These are phyloP conservation scores for Antheraea pernyi DNA, from an alignment of 1,140 invertebrate species.

Conservation along the genomic window DNA sequence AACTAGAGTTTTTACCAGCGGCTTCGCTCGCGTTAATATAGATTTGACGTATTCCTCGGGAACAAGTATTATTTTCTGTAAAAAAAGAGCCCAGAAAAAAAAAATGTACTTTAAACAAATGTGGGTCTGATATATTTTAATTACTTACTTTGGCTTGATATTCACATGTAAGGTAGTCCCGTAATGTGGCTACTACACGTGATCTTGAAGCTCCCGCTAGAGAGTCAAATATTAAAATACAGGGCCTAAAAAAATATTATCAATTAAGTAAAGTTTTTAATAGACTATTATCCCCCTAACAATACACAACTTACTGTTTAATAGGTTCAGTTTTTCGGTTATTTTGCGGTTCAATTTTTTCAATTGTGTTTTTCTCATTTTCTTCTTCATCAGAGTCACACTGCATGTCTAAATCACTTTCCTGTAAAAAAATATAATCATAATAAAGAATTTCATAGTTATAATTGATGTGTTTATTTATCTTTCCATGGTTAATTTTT, in stretches of 20 bases:
- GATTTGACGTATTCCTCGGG: no score
- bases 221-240: slow-evolving; percentile 97
- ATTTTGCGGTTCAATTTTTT: slow-evolving; percentile 52
- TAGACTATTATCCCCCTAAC: background rate
- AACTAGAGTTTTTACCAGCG: no score
- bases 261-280: background rate
- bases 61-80: no score
- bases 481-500: no score
- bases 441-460: background rate
- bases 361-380: slow-evolving; percentile 64
- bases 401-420: slow-evolving; percentile 77
- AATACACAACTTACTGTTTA: slow-evolving; percentile 79
- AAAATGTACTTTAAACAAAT: no score
- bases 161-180: slow-evolving; percentile 95
- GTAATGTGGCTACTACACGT: slow-evolving; percentile 90
- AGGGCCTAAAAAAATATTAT: slow-evolving; percentile 81
- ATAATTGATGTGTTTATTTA: no score
- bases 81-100: no score
- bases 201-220: slow-evolving; percentile 89
- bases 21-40: no score
- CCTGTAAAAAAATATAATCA: slow-evolving; percentile 40
- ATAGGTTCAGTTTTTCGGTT: slow-evolving; percentile 71
- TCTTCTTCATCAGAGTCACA: slow-evolving; percentile 84
- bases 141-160: slow-evolving; percentile 87
- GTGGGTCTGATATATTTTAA: background rate